Base-by-base conservation (phyloP, 1,140 invertebrate genomes). In the Mercenaria mercenaria region DNA sequence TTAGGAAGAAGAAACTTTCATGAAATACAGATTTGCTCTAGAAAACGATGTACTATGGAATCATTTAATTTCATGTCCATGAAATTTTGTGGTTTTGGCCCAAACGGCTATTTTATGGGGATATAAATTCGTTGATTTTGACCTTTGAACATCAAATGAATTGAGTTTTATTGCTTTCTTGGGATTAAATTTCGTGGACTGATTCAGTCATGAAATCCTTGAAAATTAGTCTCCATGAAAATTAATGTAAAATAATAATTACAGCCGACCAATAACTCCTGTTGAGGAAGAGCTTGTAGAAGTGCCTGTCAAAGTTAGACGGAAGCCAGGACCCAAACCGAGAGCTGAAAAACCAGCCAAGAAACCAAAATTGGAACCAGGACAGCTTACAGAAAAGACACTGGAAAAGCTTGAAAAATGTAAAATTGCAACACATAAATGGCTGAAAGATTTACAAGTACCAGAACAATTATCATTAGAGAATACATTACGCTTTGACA, bases 401-500 rank as follows among this genome's bases (percentile, higher is more conserved):
- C 18, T 50, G 15, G 87, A 89, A 72, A 81, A 43, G 26, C 52
- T 89, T 18, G 88, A 89, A 59, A 83, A 84, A 64, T 89, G 79
- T 18, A 83, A 77, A 61, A 41, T 37, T 29, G 81, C 80, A n/a
- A 89, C 88, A 34, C 43, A 84, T n/a, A 89, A 84, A 72, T 89
- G 88, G 88, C 37, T 89, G 67, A 83, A 89, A 47, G 81, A 83
- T 59, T 52, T 89, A 20, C 34, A 83, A 41, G n/a, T 89, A 4
- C 88, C 88, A 41, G 52, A 89, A n/a, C 23, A 59, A 13, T 34
- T 83, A 13, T 81, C 59, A n/a, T 37, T 88, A 23, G 79, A 92
- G 43, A 82, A 91, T 23, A 82, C 92, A n/a, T 72, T 94, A 29
- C 91, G 80, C 72, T 61, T 96, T 37, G 91, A 91, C 13, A 80